Evolutionary conservation across 2,888 invertebrate species (phyloP).

Genomic region (Orgyia antiqua): DNA sequence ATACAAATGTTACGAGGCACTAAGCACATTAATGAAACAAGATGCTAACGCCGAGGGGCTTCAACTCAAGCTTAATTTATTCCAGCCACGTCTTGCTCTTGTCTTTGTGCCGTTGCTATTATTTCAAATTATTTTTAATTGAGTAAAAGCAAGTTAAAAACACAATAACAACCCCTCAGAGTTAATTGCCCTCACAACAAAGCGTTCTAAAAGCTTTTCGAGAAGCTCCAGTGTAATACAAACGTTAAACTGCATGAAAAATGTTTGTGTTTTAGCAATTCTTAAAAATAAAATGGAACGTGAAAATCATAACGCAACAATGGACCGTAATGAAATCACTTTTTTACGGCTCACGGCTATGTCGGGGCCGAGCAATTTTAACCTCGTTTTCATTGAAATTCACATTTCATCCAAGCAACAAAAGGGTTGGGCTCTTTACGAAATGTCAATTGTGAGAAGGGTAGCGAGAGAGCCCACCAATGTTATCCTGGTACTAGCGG

Average conservation of each 20-base stretch:
- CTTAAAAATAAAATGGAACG: conserved; percentile 57
- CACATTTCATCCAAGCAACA: conserved; percentile 63
- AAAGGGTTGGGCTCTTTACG: conserved; percentile 61
- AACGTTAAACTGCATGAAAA: conserved; percentile 49
- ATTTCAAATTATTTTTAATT: conserved; percentile 74
- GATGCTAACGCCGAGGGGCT: conserved; percentile 57
- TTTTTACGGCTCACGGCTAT: conserved; percentile 42
- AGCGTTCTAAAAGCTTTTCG: conserved; percentile 48
- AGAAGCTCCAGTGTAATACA: conserved; percentile 42
- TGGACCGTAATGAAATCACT: conserved; percentile 56
- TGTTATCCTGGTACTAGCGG: conserved; percentile 42
- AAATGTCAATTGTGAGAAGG: conserved; percentile 70
- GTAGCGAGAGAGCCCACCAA: conserved; percentile 35
- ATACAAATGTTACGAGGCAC: conserved; percentile 62
- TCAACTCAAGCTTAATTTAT: conserved; percentile 57
- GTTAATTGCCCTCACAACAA: conserved; percentile 57
- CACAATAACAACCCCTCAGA: conserved; percentile 49
- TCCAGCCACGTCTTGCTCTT: conserved; percentile 44
- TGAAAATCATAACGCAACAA: conserved; percentile 66
- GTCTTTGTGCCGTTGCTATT: conserved; percentile 59
- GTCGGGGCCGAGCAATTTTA: conserved; percentile 60
- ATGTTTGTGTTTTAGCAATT: conserved; percentile 49
- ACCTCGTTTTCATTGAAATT: conserved; percentile 70
- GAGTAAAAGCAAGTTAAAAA: conserved; percentile 64
- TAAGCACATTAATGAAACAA: conserved; percentile 64